A percentile compares a stretch with the other conserved stretches of the same genome.
phyloP scores from a whole-genome alignment of 2,888 invertebrate species.

The Spodoptera exigua region DNA sequence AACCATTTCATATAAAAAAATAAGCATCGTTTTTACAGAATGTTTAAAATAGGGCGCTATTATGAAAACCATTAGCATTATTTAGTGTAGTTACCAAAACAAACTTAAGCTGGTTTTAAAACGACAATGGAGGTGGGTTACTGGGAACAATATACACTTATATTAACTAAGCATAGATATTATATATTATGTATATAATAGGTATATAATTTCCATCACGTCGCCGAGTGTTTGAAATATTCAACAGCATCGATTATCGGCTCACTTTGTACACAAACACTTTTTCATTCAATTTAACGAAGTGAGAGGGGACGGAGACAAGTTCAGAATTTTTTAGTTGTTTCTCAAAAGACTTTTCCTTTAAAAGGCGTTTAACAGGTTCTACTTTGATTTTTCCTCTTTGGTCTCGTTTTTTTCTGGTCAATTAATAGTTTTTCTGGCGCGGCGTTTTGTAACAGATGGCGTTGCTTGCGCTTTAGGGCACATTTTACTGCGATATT shows the following conservation, averaged over 20 bases:
- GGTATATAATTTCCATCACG: conserved; percentile 80
- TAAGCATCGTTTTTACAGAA: conserved; percentile 49
- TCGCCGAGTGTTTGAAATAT: conserved; percentile 81
- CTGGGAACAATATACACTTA: conserved; percentile 52
- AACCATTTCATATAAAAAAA: no score
- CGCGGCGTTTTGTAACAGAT: background rate
- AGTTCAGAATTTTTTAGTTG: conserved; percentile 61
- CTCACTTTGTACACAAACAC: conserved; percentile 83
- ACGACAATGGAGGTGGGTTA: conserved; percentile 67
- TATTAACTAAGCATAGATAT: no score
- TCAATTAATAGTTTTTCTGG: conserved; percentile 10
- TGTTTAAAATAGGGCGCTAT: conserved; percentile 62
- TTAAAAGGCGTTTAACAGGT: conserved; percentile 36
- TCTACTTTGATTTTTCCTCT: conserved; percentile 30
- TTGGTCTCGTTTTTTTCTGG: conserved; percentile 13
- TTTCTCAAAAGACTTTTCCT: conserved; percentile 44
- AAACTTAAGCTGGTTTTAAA: conserved; percentile 69
- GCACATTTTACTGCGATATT: no score
- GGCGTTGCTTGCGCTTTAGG: background rate
- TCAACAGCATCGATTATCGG: conserved; percentile 85
- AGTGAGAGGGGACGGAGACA: conserved; percentile 61
- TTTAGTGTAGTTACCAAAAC: conserved; percentile 67
- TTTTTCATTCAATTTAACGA: conserved; percentile 81
- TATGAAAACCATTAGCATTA: conserved; percentile 69
- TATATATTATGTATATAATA: conserved; percentile 28